A percentile compares a stretch with the other conserved stretches of the same genome.
These are phyloP conservation scores for Dreissena polymorpha DNA, from an alignment of 1,140 invertebrate species.

Conservation along the genomic window DNA sequence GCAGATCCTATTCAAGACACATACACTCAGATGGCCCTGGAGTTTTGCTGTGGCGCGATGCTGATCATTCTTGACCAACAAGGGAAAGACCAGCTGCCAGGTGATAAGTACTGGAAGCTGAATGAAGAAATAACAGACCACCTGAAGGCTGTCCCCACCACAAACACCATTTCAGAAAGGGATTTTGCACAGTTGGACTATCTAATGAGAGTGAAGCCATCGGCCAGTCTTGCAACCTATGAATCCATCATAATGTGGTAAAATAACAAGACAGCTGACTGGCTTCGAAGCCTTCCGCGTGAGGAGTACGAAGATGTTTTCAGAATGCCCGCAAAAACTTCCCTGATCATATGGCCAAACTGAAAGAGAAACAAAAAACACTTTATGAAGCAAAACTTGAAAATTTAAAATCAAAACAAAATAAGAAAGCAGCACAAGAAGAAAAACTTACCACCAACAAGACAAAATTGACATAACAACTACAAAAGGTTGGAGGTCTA, in stretches of 20 bases:
- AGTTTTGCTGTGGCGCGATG: conserved; percentile 25
- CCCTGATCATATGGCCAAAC: background rate
- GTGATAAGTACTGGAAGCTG: conserved; percentile 10
- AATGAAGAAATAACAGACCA: background rate
- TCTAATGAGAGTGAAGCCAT: conserved; percentile 35
- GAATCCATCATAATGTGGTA: conserved; percentile 26
- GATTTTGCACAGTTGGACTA: conserved; percentile 53
- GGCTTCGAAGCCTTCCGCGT: background rate
- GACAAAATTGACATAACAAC: conserved; percentile 4
- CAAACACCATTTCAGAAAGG: conserved; percentile 40
- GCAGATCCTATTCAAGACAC: conserved; percentile 22
- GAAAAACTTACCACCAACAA: conserved; percentile 1
- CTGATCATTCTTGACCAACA: conserved; percentile 47
- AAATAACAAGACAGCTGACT: conserved; percentile 16
- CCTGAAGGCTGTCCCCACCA: conserved; percentile 33
- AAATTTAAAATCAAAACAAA: conserved; percentile 33
- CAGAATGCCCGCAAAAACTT: conserved; percentile 4
- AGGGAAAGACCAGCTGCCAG: conserved; percentile 46
- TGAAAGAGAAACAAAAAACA: conserved; percentile 13
- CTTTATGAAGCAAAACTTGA: conserved; percentile 8
- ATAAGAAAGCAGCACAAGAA: conserved; percentile 11
- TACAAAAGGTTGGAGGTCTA: background rate
- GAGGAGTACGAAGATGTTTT: conserved; percentile 1
- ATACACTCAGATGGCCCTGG: conserved; percentile 51
- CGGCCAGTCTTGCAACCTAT: background rate